These are phyloP conservation scores for Sturnus vulgaris DNA, from an alignment of 2,113 vertebrate genomes.

Conservation along the genomic window DNA sequence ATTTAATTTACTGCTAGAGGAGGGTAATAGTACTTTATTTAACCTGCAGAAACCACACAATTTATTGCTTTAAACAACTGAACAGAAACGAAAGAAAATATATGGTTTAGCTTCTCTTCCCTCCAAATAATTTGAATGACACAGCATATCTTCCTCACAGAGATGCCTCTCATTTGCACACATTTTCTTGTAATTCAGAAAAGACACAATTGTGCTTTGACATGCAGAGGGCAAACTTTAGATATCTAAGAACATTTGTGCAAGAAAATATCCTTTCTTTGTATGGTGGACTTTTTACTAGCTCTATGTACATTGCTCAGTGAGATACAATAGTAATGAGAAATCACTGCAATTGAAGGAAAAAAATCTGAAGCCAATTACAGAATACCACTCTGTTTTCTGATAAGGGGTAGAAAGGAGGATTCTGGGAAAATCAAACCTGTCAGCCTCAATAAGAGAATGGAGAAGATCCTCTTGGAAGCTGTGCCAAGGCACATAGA, in stretches of 20 bases:
- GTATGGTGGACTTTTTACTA: not conserved
- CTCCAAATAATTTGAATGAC: not conserved
- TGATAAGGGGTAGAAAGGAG: not conserved
- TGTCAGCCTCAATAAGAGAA: not conserved
- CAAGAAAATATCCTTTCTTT: not conserved
- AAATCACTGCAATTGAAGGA: not conserved
- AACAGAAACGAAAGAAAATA: not conserved
- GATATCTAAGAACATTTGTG: not conserved
- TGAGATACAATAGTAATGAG: not conserved
- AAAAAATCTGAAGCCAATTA: not conserved
- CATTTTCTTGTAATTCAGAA: not conserved
- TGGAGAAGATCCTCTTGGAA: not conserved
- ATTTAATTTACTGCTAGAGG: not conserved
- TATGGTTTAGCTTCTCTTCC: not conserved
- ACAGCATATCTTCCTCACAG: not conserved
- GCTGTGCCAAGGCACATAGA: not conserved
- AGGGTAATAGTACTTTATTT: not conserved
- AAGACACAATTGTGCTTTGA: not conserved
- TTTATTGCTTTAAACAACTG: not conserved
- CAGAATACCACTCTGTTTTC: not conserved
- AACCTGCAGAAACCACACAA: not conserved
- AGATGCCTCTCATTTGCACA: not conserved
- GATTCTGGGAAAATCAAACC: not conserved
- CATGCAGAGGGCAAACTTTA: not conserved
- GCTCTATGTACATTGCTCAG: not conserved